These are phyloP conservation scores for Ennomos fuscantarius DNA, from an alignment of 2,888 invertebrate species.

Conservation along the genomic window DNA sequence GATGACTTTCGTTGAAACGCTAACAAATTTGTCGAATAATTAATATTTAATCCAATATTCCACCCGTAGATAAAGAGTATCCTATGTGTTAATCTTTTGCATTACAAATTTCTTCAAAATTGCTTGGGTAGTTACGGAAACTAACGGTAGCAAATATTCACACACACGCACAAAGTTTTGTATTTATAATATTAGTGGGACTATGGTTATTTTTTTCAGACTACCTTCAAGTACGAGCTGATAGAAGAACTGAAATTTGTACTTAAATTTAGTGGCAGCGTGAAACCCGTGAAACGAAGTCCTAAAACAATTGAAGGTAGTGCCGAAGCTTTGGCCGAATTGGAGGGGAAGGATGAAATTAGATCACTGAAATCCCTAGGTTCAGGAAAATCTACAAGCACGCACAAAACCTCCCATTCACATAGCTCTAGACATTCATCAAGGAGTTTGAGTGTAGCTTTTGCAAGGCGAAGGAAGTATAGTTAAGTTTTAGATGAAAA, in stretches of 20 bases:
- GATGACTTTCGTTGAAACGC: no score
- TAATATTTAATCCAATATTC: no score
- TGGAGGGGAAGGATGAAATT: slow-evolving; percentile 69
- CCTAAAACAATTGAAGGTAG: slow-evolving; percentile 59
- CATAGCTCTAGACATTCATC: slow-evolving; percentile 72
- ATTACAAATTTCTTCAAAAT: no score
- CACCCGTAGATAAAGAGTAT: no score
- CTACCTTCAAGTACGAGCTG: slow-evolving; percentile 85
- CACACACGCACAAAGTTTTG: no score
- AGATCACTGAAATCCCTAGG: slow-evolving; percentile 63
- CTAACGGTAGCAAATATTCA: no score
- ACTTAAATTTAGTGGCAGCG: slow-evolving; percentile 85
- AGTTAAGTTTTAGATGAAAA: slow-evolving; percentile 37
- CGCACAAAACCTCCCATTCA: slow-evolving; percentile 66
- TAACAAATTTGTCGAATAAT: no score
- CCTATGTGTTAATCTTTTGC: no score
- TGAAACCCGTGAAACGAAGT: slow-evolving; percentile 84
- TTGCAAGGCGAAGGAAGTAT: slow-evolving; percentile 68
- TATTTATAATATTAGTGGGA: background rate
- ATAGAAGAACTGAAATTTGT: slow-evolving; percentile 88
- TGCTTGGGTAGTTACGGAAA: no score
- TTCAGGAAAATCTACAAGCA: slow-evolving; percentile 63
- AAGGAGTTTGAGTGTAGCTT: slow-evolving; percentile 67
- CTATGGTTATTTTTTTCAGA: slow-evolving; percentile 60
- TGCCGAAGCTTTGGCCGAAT: slow-evolving; percentile 64